Evolutionary conservation across 2,888 invertebrate species (phyloP), one percentile per base, ranked within the genome.

Genomic region (Leptopterna dolabrata): DNA sequence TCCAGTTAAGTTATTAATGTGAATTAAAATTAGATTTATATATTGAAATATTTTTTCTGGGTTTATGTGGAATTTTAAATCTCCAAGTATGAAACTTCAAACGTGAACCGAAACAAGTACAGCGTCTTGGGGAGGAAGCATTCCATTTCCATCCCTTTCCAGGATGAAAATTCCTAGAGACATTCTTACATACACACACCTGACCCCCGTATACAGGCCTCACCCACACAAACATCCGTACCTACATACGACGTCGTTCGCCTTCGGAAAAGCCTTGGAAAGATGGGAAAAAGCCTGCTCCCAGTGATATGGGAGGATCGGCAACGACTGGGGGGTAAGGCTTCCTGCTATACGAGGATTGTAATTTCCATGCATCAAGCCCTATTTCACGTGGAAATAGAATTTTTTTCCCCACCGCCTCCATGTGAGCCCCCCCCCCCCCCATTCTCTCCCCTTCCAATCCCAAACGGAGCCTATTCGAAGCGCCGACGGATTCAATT

Each of bases 341-440:
- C 73, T 24, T 45, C 45, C 45, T 24, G 29, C 47, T 81, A 81
- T 81, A 81, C 81, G 55, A 81, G 81, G 55, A 81, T 81, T 81
- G 81, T 81, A 81, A 81, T 81, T 81, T 81, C 81, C 81, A 81
- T 81, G 81, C 81, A 81, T 81, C 81, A 81, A 81, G 81, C 81
- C 81, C 81, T 81, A 81, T 81, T 81, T 81, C 81, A 81, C 81
- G 81, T 81, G 81, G 81, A 81, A 81, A 81, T 81, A 81, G 81
- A 81, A 81, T 78, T 78, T 78, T n/a, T 43, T 24, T 43, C 43
- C 78, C 45, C 27, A 63, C 63, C 47, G 13, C 13, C 19, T 63
- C 63, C 63, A 27, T 63, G 63, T 63, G 63, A 63, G 63, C 63
- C 63, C 24, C 76, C 55, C 24, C 30, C 19, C 51, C 30, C 81